Percentiles rank a stretch among this genome's conserved stretches.
Conservation (phyloP, 1,140 invertebrate genomes). For the Dendrolimus kikuchii region DNA sequence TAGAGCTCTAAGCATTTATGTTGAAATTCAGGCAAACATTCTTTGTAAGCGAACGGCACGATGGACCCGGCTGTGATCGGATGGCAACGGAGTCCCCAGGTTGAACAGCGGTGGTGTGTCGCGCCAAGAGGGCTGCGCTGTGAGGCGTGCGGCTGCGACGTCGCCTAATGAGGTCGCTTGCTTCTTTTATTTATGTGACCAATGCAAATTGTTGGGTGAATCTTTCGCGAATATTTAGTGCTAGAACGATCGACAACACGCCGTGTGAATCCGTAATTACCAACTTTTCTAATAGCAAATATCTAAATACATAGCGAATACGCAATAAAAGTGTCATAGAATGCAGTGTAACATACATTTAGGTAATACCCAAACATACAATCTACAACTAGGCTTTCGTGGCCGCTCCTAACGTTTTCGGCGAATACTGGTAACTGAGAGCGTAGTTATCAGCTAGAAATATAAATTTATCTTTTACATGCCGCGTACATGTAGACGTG, state of each 20-base stretch:
- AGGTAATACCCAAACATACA: conserved; percentile 17
- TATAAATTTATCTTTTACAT: conserved; percentile 41
- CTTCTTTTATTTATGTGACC: conserved; percentile 61
- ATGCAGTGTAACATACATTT: conserved; percentile 19
- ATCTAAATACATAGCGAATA: conserved; percentile 21
- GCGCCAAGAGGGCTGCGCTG: conserved; percentile 11
- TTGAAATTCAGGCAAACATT: conserved; percentile 38
- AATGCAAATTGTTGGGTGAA: conserved; percentile 53
- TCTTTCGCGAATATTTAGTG: conserved; percentile 50
- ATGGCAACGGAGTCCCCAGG: conserved; percentile 27
- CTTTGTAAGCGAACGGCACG: too few species aligned
- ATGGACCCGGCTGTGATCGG: conserved; percentile 26
- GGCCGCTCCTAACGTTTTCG: conserved; percentile 15
- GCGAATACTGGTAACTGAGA: conserved; percentile 10
- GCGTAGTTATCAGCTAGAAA: conserved; percentile 15
- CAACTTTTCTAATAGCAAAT: conserved; percentile 31
- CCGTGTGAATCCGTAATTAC: conserved; percentile 40
- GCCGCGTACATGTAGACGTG: conserved; percentile 38
- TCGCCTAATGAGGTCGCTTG: conserved; percentile 50
- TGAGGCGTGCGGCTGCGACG: conserved; percentile 21
- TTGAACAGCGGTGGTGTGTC: conserved; percentile 9
- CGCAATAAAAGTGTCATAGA: conserved; percentile 32
- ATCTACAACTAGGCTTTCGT: conserved; percentile 8
- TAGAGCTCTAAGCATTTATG: conserved; percentile 34
- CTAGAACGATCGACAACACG: conserved; percentile 29